Percentiles rank a stretch among this genome's conserved stretches.
Conservation (phyloP, 2,888 invertebrate species). For the Pyrochroa serraticornis region DNA sequence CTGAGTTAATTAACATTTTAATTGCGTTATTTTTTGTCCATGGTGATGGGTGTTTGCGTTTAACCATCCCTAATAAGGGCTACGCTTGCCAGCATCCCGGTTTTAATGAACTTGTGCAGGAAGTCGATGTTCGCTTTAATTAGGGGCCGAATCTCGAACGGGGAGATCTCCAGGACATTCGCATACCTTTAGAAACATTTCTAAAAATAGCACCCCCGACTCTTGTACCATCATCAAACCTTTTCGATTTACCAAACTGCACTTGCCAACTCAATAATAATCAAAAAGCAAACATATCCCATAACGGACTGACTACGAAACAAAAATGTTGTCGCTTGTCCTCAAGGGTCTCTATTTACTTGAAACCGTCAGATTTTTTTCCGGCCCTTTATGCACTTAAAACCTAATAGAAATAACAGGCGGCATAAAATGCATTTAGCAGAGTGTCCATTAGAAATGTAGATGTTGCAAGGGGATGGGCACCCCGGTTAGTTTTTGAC, state of each 20-base stretch:
- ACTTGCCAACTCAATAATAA: too few species aligned
- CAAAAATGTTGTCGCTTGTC: too few species aligned
- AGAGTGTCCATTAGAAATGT: slow-evolving; percentile 37
- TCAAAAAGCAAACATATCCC: too few species aligned
- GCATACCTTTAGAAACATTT: slow-evolving; percentile 32
- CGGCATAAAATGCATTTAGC: slow-evolving; percentile 36
- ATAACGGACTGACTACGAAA: too few species aligned
- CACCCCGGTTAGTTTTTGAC: slow-evolving; percentile 25
- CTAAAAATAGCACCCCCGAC: slow-evolving; percentile 32
- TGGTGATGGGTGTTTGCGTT: background rate
- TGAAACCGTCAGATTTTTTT: background rate
- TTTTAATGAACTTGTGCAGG: slow-evolving; percentile 49
- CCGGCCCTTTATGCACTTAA: slow-evolving; percentile 1
- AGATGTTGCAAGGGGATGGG: slow-evolving; percentile 31
- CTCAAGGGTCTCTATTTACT: background rate
- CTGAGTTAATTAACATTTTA: too few species aligned
- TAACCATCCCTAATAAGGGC: slow-evolving; percentile 37
- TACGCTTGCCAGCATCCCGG: slow-evolving; percentile 32
- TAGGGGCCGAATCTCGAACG: slow-evolving; percentile 43
- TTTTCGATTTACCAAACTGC: too few species aligned
- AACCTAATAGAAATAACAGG: slow-evolving; percentile 32
- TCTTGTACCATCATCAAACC: too few species aligned
- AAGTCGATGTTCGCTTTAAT: slow-evolving; percentile 49
- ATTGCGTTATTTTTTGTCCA: too few species aligned
- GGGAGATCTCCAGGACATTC: slow-evolving; percentile 32